Conservation (phyloP, 2,113 vertebrate species). For the Gila orcuttii region DNA sequence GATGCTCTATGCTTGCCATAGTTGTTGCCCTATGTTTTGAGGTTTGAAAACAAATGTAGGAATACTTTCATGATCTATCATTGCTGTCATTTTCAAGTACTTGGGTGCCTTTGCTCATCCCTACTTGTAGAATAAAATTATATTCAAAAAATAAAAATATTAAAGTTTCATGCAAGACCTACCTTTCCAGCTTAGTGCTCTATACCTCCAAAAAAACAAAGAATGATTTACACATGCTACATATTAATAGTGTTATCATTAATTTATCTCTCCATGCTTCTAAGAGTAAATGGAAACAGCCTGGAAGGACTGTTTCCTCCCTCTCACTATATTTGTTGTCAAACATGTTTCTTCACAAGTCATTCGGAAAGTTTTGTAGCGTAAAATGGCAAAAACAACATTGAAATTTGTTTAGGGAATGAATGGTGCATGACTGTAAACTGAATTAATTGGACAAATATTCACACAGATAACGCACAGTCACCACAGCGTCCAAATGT, state of each 20-base stretch:
- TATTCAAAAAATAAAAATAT: not conserved
- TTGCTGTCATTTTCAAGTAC: not conserved
- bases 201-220: constrained; percentile 36
- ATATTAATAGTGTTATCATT: constrained; percentile 57
- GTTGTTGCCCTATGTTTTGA: not conserved
- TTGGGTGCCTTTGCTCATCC: not conserved
- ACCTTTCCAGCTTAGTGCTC: constrained; percentile 7
- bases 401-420: constrained; percentile 25
- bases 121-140: not conserved
- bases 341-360: not conserved
- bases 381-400: constrained; percentile 18
- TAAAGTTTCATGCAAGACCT: not conserved
- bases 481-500: not conserved
- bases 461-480: not conserved
- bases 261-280: constrained; percentile 46
- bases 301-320: not conserved
- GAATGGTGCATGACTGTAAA: not conserved
- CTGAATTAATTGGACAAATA: constrained; percentile 5
- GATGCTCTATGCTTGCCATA: not conserved
- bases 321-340: constrained; percentile 5
- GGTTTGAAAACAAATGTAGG: not conserved
- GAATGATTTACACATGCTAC: constrained; percentile 52
- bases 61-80: not conserved
- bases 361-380: not conserved
- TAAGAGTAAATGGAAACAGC: constrained; percentile 21